phyloP scores from a whole-genome alignment of 2,797 vertebrate species.

The Chromis chromis region DNA sequence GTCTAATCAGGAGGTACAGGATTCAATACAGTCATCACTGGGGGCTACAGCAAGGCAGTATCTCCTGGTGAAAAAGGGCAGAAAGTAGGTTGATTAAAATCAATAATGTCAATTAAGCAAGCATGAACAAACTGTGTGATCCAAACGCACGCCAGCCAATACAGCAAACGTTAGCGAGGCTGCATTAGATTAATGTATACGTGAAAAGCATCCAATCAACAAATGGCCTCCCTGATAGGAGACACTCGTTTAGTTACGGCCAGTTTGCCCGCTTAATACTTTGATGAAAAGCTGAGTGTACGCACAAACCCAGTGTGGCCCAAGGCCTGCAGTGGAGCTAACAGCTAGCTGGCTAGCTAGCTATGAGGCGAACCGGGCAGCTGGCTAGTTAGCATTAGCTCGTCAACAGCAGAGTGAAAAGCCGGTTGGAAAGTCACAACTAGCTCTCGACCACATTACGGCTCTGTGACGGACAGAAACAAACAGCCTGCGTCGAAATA shows the following conservation, averaged over 20 bases:
- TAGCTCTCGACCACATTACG: conserved; percentile 10
- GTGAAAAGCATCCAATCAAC: neutral
- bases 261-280: conserved; percentile 33
- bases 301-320: conserved; percentile 57
- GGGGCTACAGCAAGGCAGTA: conserved; percentile 71
- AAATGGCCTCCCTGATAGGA: neutral
- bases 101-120: conserved; percentile 72
- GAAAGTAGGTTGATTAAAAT: conserved; percentile 76
- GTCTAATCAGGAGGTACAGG: conserved; percentile 85
- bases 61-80: conserved; percentile 66
- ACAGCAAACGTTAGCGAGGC: conserved; percentile 17
- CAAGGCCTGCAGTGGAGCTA: conserved; percentile 70
- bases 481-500: neutral
- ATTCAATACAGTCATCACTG: conserved; percentile 86
- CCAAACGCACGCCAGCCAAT: conserved; percentile 43
- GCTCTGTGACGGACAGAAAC: neutral
- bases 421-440: conserved; percentile 81
- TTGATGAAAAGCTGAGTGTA: conserved; percentile 41
- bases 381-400: conserved; percentile 72
- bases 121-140: conserved; percentile 63
- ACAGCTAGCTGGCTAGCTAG: conserved; percentile 64
- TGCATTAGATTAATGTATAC: conserved; percentile 11
- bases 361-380: conserved; percentile 48
- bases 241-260: neutral
- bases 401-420: conserved; percentile 71